These are phyloP conservation scores for Polyommatus iphigenia DNA, from an alignment of 2,888 invertebrate species.

Conservation along the genomic window DNA sequence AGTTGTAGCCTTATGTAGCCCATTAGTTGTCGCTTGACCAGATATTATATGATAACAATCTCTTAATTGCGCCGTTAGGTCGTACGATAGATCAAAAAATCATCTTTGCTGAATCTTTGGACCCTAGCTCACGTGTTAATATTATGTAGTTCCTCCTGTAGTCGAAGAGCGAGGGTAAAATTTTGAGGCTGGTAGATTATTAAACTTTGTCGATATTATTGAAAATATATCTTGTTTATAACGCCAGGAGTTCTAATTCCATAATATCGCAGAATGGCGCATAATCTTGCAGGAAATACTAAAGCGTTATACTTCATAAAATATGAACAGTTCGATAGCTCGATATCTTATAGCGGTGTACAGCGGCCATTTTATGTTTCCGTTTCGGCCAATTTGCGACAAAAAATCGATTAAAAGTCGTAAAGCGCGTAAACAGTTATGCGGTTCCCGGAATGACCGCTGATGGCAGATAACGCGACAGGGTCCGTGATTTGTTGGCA, in stretches of 20 bases:
- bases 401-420: conserved; percentile 14
- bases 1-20: too few relatives aligned
- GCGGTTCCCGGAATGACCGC: conserved; percentile 49
- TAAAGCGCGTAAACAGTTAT: conserved; percentile 42
- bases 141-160: too few relatives aligned
- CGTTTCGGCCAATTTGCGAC: conserved; percentile 3
- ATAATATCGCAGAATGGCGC: background rate
- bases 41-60: too few relatives aligned
- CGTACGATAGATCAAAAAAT: too few relatives aligned
- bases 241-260: background rate
- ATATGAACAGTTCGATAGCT: background rate
- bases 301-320: background rate
- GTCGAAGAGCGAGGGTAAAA: too few relatives aligned
- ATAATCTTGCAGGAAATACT: background rate
- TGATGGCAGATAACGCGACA: conserved; percentile 45
- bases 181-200: too few relatives aligned
- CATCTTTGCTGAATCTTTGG: too few relatives aligned
- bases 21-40: too few relatives aligned
- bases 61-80: too few relatives aligned
- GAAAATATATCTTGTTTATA: background rate
- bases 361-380: conserved; percentile 13
- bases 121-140: too few relatives aligned
- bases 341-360: background rate
- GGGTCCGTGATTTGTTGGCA: conserved; percentile 49
- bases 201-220: too few relatives aligned